These are phyloP conservation scores for Apus apus DNA, from an alignment of 2,113 vertebrate genomes.

Conservation along the genomic window DNA sequence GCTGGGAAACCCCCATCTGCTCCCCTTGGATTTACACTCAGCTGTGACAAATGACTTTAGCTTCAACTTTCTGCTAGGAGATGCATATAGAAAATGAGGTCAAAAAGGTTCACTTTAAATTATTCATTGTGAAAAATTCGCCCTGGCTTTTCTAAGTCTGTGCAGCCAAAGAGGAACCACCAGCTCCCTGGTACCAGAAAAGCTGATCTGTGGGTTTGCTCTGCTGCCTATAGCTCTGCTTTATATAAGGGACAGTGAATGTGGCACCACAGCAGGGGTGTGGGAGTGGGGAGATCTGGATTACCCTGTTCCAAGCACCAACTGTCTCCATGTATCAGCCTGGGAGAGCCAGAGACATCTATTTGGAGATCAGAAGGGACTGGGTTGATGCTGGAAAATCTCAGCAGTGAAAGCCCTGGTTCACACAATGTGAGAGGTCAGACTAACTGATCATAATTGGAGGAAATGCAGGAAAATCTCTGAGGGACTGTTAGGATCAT, in stretches of 20 bases:
- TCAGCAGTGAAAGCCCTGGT: background rate
- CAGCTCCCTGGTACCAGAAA: background rate
- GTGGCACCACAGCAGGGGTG: conserved; percentile 26
- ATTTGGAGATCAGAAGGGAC: background rate
- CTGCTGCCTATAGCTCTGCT: conserved; percentile 12
- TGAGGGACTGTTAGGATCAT: background rate
- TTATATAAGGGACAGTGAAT: background rate
- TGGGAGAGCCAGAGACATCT: background rate
- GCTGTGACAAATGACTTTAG: conserved; percentile 42
- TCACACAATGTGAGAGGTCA: accelerated
- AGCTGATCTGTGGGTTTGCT: background rate
- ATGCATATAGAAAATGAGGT: conserved; percentile 65
- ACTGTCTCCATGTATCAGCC: conserved; percentile 19
- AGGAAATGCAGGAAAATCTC: background rate
- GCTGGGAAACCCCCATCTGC: conserved; percentile 68
- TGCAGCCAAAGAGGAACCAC: conserved; percentile 41
- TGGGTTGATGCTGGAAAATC: background rate
- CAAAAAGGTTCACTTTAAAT: conserved; percentile 62
- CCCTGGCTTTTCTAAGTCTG: conserved; percentile 27
- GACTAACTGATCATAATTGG: background rate
- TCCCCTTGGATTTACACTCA: conserved; percentile 61
- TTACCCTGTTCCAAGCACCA: conserved; percentile 47
- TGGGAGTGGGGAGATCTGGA: conserved; percentile 57
- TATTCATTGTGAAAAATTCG: conserved; percentile 46
- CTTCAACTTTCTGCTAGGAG: conserved; percentile 62